phyloP scores from a whole-genome alignment of 2,888 invertebrate genomes.

The Cryptocephalus primarius region DNA sequence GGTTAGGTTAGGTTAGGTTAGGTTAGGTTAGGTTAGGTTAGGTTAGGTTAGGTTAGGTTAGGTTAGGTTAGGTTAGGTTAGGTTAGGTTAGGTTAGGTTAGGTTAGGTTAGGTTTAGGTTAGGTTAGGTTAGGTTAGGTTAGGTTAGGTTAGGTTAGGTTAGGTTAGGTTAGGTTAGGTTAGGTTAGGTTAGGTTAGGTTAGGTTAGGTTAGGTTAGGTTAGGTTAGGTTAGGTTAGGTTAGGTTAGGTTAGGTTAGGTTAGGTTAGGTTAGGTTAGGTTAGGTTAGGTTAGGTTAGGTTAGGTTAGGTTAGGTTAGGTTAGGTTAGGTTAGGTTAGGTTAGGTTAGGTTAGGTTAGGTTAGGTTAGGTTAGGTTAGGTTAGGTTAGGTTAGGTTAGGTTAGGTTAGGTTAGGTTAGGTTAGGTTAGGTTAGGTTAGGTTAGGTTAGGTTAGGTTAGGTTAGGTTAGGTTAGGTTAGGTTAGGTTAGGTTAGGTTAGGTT shows the following conservation, averaged over 20 bases:
- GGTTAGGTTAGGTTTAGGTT: conserved; percentile 1
- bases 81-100: background rate
- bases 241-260: conserved; percentile 14
- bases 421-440: conserved; percentile 14
- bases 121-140: conserved; percentile 2
- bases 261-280: conserved; percentile 14
- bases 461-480: conserved; percentile 13
- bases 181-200: conserved; percentile 10
- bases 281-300: conserved; percentile 13
- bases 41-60: conserved; percentile 2
- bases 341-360: conserved; percentile 14
- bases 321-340: conserved; percentile 14
- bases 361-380: conserved; percentile 11
- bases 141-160: background rate
- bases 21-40: conserved; percentile 1
- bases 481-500: conserved; percentile 13
- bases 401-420: conserved; percentile 15
- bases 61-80: conserved; percentile 1
- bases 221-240: conserved; percentile 11
- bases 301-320: conserved; percentile 14
- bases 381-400: conserved; percentile 12
- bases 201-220: conserved; percentile 7
- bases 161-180: background rate
- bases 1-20: conserved; percentile 1
- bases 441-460: conserved; percentile 14